These are phyloP conservation scores for Folsomia manolachei DNA, from an alignment of 2,888 invertebrate genomes.

Conservation along the genomic window DNA sequence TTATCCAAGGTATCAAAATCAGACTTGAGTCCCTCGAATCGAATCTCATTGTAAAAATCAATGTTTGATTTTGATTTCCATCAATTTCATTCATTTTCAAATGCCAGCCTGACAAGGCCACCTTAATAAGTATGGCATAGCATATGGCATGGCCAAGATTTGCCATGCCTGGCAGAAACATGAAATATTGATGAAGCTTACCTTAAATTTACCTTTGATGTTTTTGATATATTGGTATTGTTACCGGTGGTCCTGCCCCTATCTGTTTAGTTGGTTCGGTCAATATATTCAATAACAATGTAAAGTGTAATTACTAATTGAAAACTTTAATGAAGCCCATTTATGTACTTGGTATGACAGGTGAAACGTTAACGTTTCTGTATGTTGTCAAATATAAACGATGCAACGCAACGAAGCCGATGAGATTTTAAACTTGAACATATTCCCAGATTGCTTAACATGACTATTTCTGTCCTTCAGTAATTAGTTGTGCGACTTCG, in stretches of 20 bases:
- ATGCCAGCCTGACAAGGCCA: constrained; percentile 20
- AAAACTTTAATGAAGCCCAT: constrained; percentile 21
- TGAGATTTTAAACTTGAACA: neutral
- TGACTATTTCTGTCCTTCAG: too few species aligned
- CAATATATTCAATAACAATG: constrained; percentile 3
- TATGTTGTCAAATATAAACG: neutral
- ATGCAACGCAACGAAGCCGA: too few species aligned
- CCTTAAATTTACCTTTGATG: neutral
- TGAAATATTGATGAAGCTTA: neutral
- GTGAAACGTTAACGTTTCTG: neutral
- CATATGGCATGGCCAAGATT: neutral
- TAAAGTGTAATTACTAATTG: neutral
- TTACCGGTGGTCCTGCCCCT: too few species aligned
- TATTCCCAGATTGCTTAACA: too few species aligned
- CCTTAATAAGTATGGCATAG: neutral
- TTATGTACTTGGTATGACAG: neutral
- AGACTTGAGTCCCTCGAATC: neutral
- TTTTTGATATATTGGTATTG: neutral
- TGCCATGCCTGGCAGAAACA: neutral
- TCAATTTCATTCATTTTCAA: constrained; percentile 17
- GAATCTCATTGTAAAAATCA: neutral
- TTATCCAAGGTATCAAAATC: neutral
- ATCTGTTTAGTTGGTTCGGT: neutral
- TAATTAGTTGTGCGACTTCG: too few species aligned
- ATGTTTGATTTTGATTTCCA: constrained; percentile 5